Conservation (phyloP, 1,140 invertebrate genomes). For the Belonocnema kinseyi region DNA sequence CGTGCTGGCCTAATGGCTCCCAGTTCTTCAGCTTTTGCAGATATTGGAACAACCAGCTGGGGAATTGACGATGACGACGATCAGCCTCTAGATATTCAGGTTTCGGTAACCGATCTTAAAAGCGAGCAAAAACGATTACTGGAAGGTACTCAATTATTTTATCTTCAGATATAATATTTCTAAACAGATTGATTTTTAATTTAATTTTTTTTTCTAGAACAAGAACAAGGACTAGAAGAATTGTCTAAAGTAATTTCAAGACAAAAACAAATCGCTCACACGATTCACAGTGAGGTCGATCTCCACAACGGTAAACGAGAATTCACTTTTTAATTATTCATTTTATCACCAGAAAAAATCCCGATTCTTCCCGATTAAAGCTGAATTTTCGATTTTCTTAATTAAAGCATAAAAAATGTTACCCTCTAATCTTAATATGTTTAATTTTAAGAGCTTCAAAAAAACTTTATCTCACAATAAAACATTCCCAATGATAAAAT, state of each 20-base stretch:
- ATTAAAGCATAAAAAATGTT: too few relatives aligned
- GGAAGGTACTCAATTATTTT: conserved; percentile 53
- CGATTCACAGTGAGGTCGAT: conserved; percentile 86
- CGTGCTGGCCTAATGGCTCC: conserved; percentile 59
- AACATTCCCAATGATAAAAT: too few relatives aligned
- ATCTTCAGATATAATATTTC: conserved; percentile 33
- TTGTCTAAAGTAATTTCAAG: conserved; percentile 85
- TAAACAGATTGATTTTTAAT: conserved; percentile 17
- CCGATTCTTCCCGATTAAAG: too few relatives aligned
- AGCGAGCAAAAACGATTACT: conserved; percentile 61
- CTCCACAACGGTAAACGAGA: conserved; percentile 83
- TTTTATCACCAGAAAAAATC: not conserved
- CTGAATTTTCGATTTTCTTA: too few relatives aligned
- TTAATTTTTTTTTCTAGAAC: conserved; percentile 76
- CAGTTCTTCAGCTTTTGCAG: conserved; percentile 67
- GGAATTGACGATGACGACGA: conserved; percentile 67
- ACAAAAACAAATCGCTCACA: conserved; percentile 86
- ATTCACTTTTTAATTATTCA: conserved; percentile 30
- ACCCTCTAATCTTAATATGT: too few relatives aligned
- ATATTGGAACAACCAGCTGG: conserved; percentile 74
- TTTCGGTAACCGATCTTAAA: conserved; percentile 61
- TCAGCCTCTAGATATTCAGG: conserved; percentile 58
- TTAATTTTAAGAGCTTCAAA: too few relatives aligned
- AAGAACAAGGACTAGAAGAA: conserved; percentile 86
- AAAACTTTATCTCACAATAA: too few relatives aligned